A percentile compares a stretch with the other conserved stretches of the same genome.
These are phyloP conservation scores for Schmidtea mediterranea DNA, from an alignment of 1,140 invertebrate species.

Conservation along the genomic window DNA sequence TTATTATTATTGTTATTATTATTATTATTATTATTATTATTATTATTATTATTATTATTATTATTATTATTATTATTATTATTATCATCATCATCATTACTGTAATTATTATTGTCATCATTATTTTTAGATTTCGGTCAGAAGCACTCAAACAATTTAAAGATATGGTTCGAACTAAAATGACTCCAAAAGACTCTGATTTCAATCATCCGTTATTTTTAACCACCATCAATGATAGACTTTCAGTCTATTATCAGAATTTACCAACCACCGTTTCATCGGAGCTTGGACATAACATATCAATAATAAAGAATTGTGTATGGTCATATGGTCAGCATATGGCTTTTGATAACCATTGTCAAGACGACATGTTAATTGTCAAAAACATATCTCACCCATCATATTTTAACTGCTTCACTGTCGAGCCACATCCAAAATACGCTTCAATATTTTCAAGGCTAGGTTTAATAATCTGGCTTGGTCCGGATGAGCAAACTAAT, in stretches of 20 bases:
- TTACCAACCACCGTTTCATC: neutral
- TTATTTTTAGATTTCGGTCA: no score
- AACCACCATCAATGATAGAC: neutral
- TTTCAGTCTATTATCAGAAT: conserved; percentile 4
- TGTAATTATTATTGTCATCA: no score
- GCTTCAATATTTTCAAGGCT: neutral
- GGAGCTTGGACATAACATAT: neutral
- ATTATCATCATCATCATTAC: no score
- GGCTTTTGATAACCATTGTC: neutral
- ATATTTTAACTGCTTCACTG: conserved; percentile 4
- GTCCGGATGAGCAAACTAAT: neutral
- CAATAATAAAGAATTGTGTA: no score
- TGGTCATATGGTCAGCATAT: no score
- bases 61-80: no score
- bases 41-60: no score
- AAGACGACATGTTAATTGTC: neutral
- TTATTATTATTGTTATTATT: no score
- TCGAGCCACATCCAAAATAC: neutral
- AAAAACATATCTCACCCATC: neutral
- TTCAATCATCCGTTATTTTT: neutral
- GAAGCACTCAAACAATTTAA: no score
- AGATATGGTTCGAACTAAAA: no score
- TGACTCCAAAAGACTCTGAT: neutral
- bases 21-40: no score
- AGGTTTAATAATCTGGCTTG: neutral